phyloP scores from a whole-genome alignment of 2,797 vertebrate species.

The Anguilla obscura region DNA sequence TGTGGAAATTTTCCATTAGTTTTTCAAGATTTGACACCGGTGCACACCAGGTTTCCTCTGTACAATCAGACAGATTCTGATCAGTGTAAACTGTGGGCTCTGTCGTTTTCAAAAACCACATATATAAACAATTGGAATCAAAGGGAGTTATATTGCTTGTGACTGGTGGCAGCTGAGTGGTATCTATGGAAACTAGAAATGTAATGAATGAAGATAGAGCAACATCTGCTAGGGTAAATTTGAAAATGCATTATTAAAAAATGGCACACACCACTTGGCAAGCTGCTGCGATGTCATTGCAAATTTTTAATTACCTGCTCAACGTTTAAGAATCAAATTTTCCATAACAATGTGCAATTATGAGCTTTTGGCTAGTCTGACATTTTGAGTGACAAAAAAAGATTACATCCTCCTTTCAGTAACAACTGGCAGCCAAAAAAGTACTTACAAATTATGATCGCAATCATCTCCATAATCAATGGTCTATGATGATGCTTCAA shows the following conservation, averaged over 20 bases:
- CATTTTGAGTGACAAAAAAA: slow-evolving; percentile 22
- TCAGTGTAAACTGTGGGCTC: slow-evolving; percentile 13
- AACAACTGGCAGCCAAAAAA: slow-evolving; percentile 17
- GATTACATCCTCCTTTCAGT: slow-evolving; percentile 9
- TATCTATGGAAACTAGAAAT: slow-evolving; percentile 48
- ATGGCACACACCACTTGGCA: slow-evolving; percentile 24
- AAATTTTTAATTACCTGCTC: slow-evolving; percentile 36
- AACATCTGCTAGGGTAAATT: slow-evolving; percentile 37
- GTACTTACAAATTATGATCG: background rate
- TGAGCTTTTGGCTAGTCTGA: slow-evolving; percentile 16
- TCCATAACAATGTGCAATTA: slow-evolving; percentile 37
- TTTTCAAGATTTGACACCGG: background rate
- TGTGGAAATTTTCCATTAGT: background rate
- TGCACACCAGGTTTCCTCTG: background rate
- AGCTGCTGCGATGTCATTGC: slow-evolving; percentile 21
- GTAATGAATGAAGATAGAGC: slow-evolving; percentile 33
- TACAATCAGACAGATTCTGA: background rate
- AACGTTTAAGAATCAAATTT: slow-evolving; percentile 30
- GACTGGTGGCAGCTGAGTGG: slow-evolving; percentile 34
- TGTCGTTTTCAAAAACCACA: slow-evolving; percentile 30
- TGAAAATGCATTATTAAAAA: slow-evolving; percentile 38
- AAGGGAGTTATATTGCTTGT: slow-evolving; percentile 33
- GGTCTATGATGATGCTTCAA: background rate
- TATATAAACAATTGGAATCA: slow-evolving; percentile 7
- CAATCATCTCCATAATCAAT: background rate